Evolutionary conservation across 2,797 vertebrate genomes (phyloP).

Genomic region (Salarias fasciatus): DNA sequence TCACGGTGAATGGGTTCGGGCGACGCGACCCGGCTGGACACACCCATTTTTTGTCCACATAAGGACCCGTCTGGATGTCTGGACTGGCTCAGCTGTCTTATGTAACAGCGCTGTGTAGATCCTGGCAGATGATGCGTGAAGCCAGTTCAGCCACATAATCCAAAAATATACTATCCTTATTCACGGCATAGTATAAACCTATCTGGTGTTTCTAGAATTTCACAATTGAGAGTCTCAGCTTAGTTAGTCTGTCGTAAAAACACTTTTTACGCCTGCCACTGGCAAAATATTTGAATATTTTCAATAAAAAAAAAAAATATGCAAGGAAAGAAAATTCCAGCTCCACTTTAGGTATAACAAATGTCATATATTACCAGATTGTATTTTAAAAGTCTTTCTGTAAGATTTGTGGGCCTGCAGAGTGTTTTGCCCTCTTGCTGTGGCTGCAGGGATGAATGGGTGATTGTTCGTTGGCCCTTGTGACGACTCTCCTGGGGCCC

Average conservation of each 20-base stretch:
- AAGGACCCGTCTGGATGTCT: constrained; percentile 63
- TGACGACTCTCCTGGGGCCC: constrained; percentile 76
- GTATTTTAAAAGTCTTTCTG: constrained; percentile 26
- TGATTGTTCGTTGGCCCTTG: constrained; percentile 72
- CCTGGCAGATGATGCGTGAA: constrained; percentile 63
- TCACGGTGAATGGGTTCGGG: constrained; percentile 63
- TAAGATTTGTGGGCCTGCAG: constrained; percentile 27
- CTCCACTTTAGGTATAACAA: neutral
- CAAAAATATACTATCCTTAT: constrained; percentile 63
- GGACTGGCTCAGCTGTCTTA: constrained; percentile 64
- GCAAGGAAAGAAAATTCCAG: neutral
- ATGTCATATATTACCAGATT: constrained; percentile 1
- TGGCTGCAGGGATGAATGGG: constrained; percentile 74
- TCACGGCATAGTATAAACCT: constrained; percentile 40
- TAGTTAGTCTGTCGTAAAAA: no score
- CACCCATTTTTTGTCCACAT: constrained; percentile 67
- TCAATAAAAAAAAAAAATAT: neutral
- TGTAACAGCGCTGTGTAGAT: constrained; percentile 63
- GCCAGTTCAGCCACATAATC: constrained; percentile 66
- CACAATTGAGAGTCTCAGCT: constrained; percentile 5
- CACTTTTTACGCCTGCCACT: no score
- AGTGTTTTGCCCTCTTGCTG: constrained; percentile 45
- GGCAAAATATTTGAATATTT: constrained; percentile 8
- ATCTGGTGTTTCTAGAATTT: constrained; percentile 40
- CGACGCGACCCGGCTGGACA: constrained; percentile 46